Base-by-base conservation (phyloP, 2,888 invertebrate species). In the Timandra comae region DNA sequence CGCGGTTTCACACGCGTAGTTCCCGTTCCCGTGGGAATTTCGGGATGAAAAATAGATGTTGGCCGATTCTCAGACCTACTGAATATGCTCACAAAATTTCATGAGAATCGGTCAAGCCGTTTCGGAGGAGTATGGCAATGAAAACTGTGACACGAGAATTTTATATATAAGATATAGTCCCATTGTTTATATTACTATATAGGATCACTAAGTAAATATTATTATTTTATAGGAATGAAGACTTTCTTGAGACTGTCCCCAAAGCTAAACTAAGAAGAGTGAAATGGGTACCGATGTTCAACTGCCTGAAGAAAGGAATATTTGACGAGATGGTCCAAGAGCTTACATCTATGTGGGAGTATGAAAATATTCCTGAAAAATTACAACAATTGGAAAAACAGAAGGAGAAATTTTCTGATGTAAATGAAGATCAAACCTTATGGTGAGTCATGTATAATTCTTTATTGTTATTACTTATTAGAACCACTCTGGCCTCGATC, bases 261-360 rank as follows among this genome's bases (percentile, higher is more conserved):
- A 80, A 79, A 58, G 63, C 71, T 5, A 80, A 81, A 54, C 43
- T 80, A 4, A 67, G 52, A 42, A 60, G 75, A 38, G 70, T 86
- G 0, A 80, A 84, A 63, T 86, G 86, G 86, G 62, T 73, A 8
- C 80, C 74, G 9, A 74, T 82, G 68, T 79, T 84, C 37, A 71
- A 80, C 40, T 78, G 67, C 40, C 51, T 86, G 32, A 84, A 82
- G 51, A 75, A 80, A 56, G 62, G 66, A 2, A 75, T 86, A 27
- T 56, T 73, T 6, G 69, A 75, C 42, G 79, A 78, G 44, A 78
- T 86, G 72, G 59, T 79, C 4, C 72, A 79, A 39, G 82, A 85
- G 50, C 45, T 84, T 26, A 69, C 60, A 45, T 56, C 67, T 2
- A 77, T 86, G 81, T 86, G 86, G 86, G 62, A 74, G 37, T 73